These are phyloP conservation scores for Pipa parva DNA, from an alignment of 2,113 vertebrate species.

Conservation along the genomic window DNA sequence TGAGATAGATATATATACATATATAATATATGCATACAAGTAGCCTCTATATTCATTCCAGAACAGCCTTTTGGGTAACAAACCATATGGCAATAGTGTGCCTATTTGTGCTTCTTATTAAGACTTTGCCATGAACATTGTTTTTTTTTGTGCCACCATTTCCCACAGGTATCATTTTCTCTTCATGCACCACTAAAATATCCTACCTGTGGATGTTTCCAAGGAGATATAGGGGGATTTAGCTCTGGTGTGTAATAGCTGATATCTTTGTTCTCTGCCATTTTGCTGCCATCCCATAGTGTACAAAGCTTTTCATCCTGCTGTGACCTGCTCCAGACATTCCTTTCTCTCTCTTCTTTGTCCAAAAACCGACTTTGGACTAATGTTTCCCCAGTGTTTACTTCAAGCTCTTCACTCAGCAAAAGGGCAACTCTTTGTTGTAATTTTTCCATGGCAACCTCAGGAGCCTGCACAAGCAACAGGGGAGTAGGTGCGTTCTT, in stretches of 20 bases:
- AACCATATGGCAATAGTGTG: too few relatives aligned
- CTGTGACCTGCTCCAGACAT: constrained; percentile 37
- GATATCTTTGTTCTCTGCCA: constrained; percentile 47
- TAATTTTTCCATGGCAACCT: constrained; percentile 58
- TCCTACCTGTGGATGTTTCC: constrained; percentile 40
- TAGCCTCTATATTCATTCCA: too few relatives aligned
- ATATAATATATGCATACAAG: too few relatives aligned
- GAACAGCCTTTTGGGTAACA: too few relatives aligned
- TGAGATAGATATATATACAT: too few relatives aligned
- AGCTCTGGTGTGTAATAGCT: constrained; percentile 70
- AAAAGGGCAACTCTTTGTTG: constrained; percentile 74
- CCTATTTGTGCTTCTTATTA: too few relatives aligned
- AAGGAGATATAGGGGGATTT: constrained; percentile 59
- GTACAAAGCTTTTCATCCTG: constrained; percentile 46
- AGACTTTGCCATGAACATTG: too few relatives aligned
- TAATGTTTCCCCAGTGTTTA: constrained; percentile 66
- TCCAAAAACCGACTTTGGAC: constrained; percentile 63
- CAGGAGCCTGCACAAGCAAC: constrained; percentile 73
- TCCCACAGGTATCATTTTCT: too few relatives aligned
- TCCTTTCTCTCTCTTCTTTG: constrained; percentile 23
- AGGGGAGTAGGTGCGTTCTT: constrained; percentile 56
- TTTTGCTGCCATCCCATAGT: constrained; percentile 79
- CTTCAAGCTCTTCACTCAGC: constrained; percentile 56
- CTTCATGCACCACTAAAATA: too few relatives aligned
- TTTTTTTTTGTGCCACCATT: too few relatives aligned